Conservation (phyloP, 2,797 vertebrate genomes). For the Somateria mollissima region DNA sequence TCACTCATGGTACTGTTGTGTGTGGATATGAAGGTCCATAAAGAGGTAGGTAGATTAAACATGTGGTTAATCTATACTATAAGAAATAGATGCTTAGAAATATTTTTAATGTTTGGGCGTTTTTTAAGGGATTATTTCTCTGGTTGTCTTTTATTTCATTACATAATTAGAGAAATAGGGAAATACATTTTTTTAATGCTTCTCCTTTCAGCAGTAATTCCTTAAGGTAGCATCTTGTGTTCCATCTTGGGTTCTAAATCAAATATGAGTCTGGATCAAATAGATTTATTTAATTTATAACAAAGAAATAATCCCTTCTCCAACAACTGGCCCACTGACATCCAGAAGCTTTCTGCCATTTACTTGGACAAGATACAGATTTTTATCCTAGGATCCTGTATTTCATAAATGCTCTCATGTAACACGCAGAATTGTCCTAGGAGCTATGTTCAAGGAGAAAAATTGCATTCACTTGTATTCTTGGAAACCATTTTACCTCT, state of each 20-base stretch:
- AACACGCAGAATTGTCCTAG: not conserved
- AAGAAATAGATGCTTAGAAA: conserved; percentile 51
- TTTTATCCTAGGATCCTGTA: not conserved
- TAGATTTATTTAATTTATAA: conserved; percentile 7
- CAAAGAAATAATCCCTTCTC: conserved; percentile 62
- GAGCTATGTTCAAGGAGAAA: conserved; percentile 1
- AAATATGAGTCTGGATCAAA: conserved; percentile 19
- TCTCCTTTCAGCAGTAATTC: conserved; percentile 29
- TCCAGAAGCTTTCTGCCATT: not conserved
- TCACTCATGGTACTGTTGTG: conserved; percentile 37
- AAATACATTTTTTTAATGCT: conserved; percentile 44
- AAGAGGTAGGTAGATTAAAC: conserved; percentile 9
- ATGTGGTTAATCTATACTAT: conserved; percentile 23
- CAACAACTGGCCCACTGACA: not conserved
- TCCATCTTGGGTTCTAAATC: conserved; percentile 26
- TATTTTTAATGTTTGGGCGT: conserved; percentile 4
- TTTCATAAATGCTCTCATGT: not conserved
- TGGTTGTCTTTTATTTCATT: not conserved
- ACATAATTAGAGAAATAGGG: conserved; percentile 1
- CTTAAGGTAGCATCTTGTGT: conserved; percentile 12
- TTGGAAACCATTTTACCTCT: conserved; percentile 34
- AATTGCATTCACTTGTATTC: not conserved
- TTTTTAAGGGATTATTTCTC: conserved; percentile 57
- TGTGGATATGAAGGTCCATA: conserved; percentile 12
- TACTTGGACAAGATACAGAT: not conserved